Evolutionary conservation across 2,797 vertebrate genomes (phyloP).

Genomic region (Poeciliopsis gracilis): DNA sequence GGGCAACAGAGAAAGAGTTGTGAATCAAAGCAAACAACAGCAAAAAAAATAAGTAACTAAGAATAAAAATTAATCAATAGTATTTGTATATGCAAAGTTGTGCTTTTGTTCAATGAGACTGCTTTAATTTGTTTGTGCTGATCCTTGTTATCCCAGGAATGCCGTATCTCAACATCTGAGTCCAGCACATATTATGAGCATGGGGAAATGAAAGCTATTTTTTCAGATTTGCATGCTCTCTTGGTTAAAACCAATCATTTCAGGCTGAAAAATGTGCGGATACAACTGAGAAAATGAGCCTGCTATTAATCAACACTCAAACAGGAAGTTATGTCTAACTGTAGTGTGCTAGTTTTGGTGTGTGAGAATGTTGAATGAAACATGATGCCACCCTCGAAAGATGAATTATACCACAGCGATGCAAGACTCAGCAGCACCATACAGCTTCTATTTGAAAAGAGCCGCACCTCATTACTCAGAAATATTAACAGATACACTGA

Average conservation of each 20-base stretch:
- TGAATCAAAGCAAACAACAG: constrained; percentile 23
- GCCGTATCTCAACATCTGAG: constrained; percentile 54
- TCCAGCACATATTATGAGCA: constrained; percentile 41
- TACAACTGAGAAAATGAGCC: constrained; percentile 64
- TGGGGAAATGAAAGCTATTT: constrained; percentile 54
- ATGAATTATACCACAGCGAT: constrained; percentile 55
- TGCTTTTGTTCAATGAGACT: constrained; percentile 36
- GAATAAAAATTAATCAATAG: constrained; percentile 4
- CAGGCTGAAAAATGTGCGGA: constrained; percentile 55
- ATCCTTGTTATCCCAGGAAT: constrained; percentile 47
- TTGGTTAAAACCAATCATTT: constrained; percentile 47
- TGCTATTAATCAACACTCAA: constrained; percentile 33
- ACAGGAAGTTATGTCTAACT: constrained; percentile 35
- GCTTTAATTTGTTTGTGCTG: constrained; percentile 49
- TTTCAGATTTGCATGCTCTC: constrained; percentile 51
- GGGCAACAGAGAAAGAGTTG: constrained; percentile 37
- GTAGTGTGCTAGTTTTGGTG: constrained; percentile 18
- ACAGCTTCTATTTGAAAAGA: constrained; percentile 25
- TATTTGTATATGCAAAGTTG: constrained; percentile 21
- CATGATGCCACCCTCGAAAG: constrained; percentile 50
- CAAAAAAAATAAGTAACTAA: not conserved
- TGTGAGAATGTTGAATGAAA: constrained; percentile 3
- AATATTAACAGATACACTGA: constrained; percentile 26
- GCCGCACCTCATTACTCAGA: constrained; percentile 25
- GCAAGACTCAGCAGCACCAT: constrained; percentile 52